Percentiles rank a stretch among this genome's conserved stretches.
phyloP scores from a whole-genome alignment of 2,113 vertebrate genomes.

The Sporophila hypoxantha region DNA sequence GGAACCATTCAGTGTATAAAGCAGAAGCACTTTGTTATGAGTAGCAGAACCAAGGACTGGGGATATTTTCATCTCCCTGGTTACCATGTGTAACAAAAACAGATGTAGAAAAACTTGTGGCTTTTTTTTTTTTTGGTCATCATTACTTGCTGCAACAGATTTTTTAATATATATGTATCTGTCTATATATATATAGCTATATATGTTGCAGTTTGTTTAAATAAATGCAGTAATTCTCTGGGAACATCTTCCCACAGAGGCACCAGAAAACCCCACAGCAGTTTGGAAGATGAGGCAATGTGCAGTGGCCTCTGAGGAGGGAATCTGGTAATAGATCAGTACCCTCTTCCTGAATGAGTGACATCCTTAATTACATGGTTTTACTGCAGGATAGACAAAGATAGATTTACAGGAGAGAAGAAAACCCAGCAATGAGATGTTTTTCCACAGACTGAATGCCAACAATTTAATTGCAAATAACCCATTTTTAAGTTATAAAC shows the following conservation, averaged over 20 bases:
- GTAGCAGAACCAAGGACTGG: constrained; percentile 27
- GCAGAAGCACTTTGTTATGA: constrained; percentile 57
- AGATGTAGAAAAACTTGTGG: constrained; percentile 45
- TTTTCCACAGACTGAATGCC: constrained; percentile 9
- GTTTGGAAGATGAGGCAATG: neutral
- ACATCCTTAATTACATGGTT: neutral
- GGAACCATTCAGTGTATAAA: constrained; percentile 56
- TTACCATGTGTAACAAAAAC: constrained; percentile 54
- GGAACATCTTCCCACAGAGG: neutral
- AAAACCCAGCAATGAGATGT: neutral
- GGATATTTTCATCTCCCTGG: constrained; percentile 53
- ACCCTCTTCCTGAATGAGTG: neutral
- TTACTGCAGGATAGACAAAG: neutral
- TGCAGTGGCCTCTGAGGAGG: neutral
- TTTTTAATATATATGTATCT: neutral
- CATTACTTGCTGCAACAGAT: neutral
- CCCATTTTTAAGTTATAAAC: neutral
- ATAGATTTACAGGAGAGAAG: neutral
- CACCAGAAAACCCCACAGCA: neutral
- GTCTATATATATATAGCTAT: neutral
- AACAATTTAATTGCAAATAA: neutral
- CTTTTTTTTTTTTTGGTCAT: neutral
- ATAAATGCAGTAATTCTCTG: constrained; percentile 11
- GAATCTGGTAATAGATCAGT: neutral
- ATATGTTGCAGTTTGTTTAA: constrained; percentile 7